These are phyloP conservation scores for Hesperophylax magnus DNA, from an alignment of 1,140 invertebrate genomes.

Conservation along the genomic window DNA sequence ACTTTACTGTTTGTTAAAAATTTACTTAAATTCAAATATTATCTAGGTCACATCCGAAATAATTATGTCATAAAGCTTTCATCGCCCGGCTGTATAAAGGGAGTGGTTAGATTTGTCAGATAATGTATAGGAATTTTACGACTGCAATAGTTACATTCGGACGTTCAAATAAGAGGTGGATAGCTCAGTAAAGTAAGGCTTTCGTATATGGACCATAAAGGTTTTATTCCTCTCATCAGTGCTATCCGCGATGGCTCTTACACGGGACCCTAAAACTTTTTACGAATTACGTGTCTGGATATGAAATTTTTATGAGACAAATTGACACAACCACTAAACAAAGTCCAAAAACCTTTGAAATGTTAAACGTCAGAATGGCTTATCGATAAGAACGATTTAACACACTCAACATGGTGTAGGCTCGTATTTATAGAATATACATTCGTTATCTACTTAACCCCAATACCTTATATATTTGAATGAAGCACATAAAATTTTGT, in stretches of 20 bases:
- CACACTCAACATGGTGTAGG: no score
- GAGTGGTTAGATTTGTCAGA: slow-evolving; percentile 10
- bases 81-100: background rate
- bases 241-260: background rate
- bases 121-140: background rate
- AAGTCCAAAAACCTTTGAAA: no score
- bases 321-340: background rate
- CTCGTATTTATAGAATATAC: no score
- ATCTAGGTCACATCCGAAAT: no score
- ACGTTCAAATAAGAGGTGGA: background rate
- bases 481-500: no score
- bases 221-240: slow-evolving; percentile 22
- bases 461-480: no score
- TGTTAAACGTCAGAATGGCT: no score
- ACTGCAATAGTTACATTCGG: slow-evolving; percentile 13
- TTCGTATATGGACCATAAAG: slow-evolving; percentile 12
- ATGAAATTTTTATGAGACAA: slow-evolving; percentile 17
- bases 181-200: background rate
- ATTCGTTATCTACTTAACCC: no score
- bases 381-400: no score
- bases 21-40: no score
- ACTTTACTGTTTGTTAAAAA: no score
- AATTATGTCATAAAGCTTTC: no score
- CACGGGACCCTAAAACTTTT: slow-evolving; percentile 13
- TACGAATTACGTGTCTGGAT: slow-evolving; percentile 12